A percentile compares a stretch with the other conserved stretches of the same genome.
phyloP scores from a whole-genome alignment of 2,797 vertebrate genomes.

The Pipistrellus pygmaeus region DNA sequence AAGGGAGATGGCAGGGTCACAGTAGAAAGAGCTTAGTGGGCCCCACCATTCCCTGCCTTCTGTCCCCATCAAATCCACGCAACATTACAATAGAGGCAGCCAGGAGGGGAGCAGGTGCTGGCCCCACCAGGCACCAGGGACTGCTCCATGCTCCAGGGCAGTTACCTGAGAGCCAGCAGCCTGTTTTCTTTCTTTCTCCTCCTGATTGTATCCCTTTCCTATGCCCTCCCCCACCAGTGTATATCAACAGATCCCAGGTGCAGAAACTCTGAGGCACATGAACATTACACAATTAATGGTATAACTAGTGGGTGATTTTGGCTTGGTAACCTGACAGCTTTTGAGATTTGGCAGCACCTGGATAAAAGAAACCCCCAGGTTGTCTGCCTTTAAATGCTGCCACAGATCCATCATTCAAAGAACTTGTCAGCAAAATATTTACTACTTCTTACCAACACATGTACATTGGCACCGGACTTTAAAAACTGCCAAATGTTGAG shows the following conservation, averaged over 20 bases:
- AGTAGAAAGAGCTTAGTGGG: neutral
- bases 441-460: constrained; percentile 50
- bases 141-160: neutral
- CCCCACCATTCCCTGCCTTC: neutral
- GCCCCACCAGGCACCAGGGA: neutral
- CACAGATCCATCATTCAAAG: constrained; percentile 46
- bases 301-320: constrained; percentile 31
- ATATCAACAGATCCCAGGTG: constrained; percentile 30
- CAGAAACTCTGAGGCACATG: neutral
- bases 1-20: neutral
- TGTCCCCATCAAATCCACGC: neutral
- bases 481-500: constrained; percentile 54
- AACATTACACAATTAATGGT: neutral
- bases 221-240: neutral
- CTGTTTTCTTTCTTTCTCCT: neutral
- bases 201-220: neutral
- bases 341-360: constrained; percentile 57
- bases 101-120: neutral
- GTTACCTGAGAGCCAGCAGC: neutral
- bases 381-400: constrained; percentile 55
- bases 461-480: constrained; percentile 37
- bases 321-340: constrained; percentile 26
- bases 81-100: neutral
- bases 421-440: constrained; percentile 71
- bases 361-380: neutral